Percentiles rank a stretch among this genome's conserved stretches.
Evolutionary conservation across 2,113 vertebrate genomes (phyloP).

Genomic region (Micronycteris hirsuta): DNA sequence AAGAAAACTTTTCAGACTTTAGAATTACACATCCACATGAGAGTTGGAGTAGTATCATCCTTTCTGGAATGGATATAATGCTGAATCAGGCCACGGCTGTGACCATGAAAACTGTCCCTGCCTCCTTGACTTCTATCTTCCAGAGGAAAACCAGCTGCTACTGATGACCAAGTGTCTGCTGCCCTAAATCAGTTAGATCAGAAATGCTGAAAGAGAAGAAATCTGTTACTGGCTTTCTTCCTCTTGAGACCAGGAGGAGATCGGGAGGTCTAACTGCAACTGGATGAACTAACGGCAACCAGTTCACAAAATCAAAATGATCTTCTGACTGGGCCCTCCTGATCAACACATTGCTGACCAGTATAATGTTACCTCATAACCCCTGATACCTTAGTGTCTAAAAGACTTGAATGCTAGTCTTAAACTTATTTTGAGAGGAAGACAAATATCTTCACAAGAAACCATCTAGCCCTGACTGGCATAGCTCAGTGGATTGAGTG

Average conservation of each 20-base stretch:
- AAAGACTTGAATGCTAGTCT: slow-evolving; percentile 7
- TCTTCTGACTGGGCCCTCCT: background rate
- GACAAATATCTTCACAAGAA: background rate
- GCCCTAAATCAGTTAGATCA: background rate
- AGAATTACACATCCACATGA: background rate
- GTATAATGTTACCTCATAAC: background rate
- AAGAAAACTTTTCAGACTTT: background rate
- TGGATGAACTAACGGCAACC: background rate
- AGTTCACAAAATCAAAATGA: background rate
- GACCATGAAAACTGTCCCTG: background rate
- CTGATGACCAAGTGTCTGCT: background rate
- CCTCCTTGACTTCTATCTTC: background rate
- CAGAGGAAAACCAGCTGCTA: background rate
- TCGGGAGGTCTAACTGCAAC: background rate
- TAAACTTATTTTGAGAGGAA: background rate
- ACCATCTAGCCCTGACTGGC: background rate
- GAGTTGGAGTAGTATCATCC: background rate
- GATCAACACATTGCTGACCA: background rate
- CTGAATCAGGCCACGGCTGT: background rate
- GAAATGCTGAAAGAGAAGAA: background rate
- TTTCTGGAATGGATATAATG: background rate
- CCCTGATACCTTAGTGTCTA: background rate
- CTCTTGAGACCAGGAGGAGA: background rate
- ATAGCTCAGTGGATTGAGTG: no score
- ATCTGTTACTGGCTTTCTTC: background rate